Base-by-base conservation (phyloP, 2,797 vertebrate species). In the Cyclopterus lumpus region DNA sequence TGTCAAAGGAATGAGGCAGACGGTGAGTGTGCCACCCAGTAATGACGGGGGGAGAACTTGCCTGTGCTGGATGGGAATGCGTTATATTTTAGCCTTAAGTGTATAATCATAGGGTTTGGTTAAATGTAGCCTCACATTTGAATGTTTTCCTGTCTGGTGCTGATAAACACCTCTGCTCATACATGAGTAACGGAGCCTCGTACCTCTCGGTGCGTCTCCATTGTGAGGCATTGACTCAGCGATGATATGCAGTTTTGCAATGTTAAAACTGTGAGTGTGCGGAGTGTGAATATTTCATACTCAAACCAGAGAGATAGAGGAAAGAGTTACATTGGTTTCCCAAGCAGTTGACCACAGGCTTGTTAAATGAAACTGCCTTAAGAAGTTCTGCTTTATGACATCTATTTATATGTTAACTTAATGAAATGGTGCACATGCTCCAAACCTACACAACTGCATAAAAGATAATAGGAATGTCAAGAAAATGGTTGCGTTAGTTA, bases 71-170 rank as follows among this genome's bases (percentile, higher is more conserved):
- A 93, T 82, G 91, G 86, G 90, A 94, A 92, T 91, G 90, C 14
- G 34, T 91, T 92, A 91, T 92, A 92, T 93, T 93, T 93, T 81
- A 92, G 84, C 66, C 81, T 68, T 89, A 93, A 95, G 90, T 91
- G 89, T 86, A 87, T 95, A 95, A 95, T 95, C 79, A 94, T 38
- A 89, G 89, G 93, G 80, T 92, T 85, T 77, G 82, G 61, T 79
- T 84, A 90, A 91, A 91, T 82, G 85, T 42, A 88, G 76, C 87
- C 86, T 92, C 68, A 83, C 82, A 84, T 88, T 93, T 86, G 80
- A 90, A 88, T 91, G 90, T 92, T 93, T 92, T 91, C 79, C 86
- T 81, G 92, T 93, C 92, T 93, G 87, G 61, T 79, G 71, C 88
- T 92, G 90, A 94, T 93, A 92, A 93, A 93, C 91, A 92, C 82